A percentile compares a stretch with the other conserved stretches of the same genome.
Conservation (phyloP, 2,888 invertebrate genomes). For the Caenorhabditis auriculariae region DNA sequence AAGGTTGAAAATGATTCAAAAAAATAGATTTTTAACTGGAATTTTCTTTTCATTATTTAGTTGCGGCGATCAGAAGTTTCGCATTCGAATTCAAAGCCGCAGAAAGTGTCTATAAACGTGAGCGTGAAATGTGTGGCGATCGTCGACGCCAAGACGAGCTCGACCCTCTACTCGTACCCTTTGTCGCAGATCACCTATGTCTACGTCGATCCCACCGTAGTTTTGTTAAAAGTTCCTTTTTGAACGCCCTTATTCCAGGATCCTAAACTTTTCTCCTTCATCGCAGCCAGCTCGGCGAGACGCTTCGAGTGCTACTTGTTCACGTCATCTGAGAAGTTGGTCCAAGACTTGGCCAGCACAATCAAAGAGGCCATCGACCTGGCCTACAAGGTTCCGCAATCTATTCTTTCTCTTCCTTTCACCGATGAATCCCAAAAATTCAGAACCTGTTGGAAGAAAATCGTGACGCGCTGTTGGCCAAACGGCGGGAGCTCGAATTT, state of each 20-base stretch:
- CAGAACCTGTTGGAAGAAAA: no score
- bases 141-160: conserved; percentile 74
- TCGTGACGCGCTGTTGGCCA: no score
- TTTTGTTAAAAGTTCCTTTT: neutral
- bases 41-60: conserved; percentile 63
- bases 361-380: conserved; percentile 98
- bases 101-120: conserved; percentile 83
- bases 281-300: conserved; percentile 71
- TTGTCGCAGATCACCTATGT: conserved; percentile 94
- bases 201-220: no score
- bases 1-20: neutral
- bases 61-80: conserved; percentile 79
- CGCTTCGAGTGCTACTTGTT: conserved; percentile 92
- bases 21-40: neutral
- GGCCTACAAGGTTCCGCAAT: conserved; percentile 79
- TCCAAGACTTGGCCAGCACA: conserved; percentile 94
- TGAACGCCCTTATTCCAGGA: conserved; percentile 67
- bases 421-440: neutral
- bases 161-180: conserved; percentile 87
- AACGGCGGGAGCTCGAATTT: no score
- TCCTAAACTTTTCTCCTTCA: conserved; percentile 93
- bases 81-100: conserved; percentile 84
- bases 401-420: conserved; percentile 64
- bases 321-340: conserved; percentile 91
- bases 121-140: conserved; percentile 95